Base-by-base conservation (phyloP, 2,113 vertebrate genomes). In the Oryzias curvinotus region DNA sequence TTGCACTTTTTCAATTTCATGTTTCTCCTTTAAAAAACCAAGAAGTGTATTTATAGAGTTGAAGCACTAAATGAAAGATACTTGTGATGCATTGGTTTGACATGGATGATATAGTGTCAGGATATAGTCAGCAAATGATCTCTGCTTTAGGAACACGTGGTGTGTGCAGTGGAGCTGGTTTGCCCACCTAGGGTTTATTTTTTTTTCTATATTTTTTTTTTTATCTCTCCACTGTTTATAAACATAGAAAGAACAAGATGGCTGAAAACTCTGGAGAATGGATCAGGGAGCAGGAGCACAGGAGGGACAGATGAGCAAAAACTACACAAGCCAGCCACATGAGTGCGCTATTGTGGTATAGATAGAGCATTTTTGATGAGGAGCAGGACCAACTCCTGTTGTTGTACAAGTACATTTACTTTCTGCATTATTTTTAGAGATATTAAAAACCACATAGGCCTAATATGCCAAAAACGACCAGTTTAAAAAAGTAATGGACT, bases 171-270 rank as follows among this genome's bases (percentile, higher is more conserved):
- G n/a, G 28, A 36, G 68, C 65, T 73, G 69, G 54, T 78, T 80
- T 75, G 48, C 72, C 36, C 55, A 52, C 49, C 62, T 82, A 10
- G 8, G 8, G 10, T 54, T 45, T 59, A 67, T 54, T 36, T n/a
- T 57, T 26, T 30, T 45, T 19, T 23, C 21, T 23, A 23, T n/a
- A n/a, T 25, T 66, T 65, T 79, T 69, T 77, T 78, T 65, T 16
- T 71, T 78, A 75, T 78, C 72, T 80, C 56, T 52, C 71, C 64
- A 80, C 73, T 93, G 92, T 92, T 93, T 92, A 92, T 93, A 93
- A 92, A 93, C 91, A 92, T 73, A 78, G 81, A 90, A 89, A 90
- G 91, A 90, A 93, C 91, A 93, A 88, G 91, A 73, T 62, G 85
- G 80, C 28, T 14, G 5, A 14, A 92, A 93, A 90, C 61, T 42